These are phyloP conservation scores for Narcine bancroftii DNA, from an alignment of 2,113 vertebrate genomes.

Conservation along the genomic window DNA sequence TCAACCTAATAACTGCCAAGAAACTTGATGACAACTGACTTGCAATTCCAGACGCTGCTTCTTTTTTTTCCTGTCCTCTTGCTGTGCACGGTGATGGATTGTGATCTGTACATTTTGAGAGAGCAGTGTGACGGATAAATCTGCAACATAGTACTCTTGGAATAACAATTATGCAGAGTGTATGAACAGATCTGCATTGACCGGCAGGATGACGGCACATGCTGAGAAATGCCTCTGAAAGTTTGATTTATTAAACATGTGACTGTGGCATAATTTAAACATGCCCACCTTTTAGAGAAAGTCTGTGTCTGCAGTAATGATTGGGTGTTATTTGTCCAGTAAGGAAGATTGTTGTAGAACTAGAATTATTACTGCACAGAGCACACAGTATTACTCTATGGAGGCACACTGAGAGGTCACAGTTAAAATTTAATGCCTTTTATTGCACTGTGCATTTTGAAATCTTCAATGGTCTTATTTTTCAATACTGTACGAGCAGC, in stretches of 20 bases:
- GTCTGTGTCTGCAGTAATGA: conserved; percentile 38
- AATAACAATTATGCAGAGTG: neutral
- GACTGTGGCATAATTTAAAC: neutral
- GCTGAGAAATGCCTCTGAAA: conserved; percentile 1
- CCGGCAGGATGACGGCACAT: neutral
- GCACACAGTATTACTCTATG: conserved; percentile 63
- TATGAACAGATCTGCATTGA: neutral
- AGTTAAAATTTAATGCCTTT: conserved; percentile 54
- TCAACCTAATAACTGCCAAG: neutral
- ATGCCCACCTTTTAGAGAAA: neutral
- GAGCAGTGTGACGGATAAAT: neutral
- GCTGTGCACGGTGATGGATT: neutral
- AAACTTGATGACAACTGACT: neutral
- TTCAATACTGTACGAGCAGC: conserved; percentile 45
- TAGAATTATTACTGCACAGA: conserved; percentile 62
- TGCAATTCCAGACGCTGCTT: neutral
- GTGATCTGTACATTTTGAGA: conserved; percentile 18
- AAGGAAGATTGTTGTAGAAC: conserved; percentile 60
- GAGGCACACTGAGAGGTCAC: conserved; percentile 64
- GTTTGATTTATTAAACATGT: conserved; percentile 10
- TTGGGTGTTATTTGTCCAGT: conserved; percentile 46
- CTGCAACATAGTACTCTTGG: conserved; percentile 2
- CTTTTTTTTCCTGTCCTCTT: neutral
- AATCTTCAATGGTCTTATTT: conserved; percentile 46
- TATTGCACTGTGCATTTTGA: conserved; percentile 62